A percentile compares a stretch with the other conserved stretches of the same genome.
Conservation (phyloP, 2,888 invertebrate species). For the Tinea semifulvella region DNA sequence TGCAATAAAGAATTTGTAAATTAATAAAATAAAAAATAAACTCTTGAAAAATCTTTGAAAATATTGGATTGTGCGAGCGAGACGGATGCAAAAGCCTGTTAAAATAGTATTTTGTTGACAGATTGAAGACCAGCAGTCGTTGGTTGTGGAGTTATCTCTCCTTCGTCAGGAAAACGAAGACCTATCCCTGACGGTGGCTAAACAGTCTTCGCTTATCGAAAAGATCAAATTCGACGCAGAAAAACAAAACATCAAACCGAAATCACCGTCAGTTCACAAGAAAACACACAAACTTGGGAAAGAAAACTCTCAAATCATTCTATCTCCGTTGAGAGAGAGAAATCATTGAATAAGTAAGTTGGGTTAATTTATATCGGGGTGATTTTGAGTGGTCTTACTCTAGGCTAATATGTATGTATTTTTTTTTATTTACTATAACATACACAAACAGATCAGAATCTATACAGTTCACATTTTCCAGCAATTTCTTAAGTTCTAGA, state of each 20-base stretch:
- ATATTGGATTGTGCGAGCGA: too few species aligned
- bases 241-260: slow-evolving; percentile 39
- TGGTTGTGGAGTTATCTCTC: slow-evolving; percentile 53
- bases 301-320: slow-evolving; percentile 44
- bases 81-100: too few species aligned
- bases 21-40: too few species aligned
- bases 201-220: slow-evolving; percentile 52
- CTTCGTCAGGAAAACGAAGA: slow-evolving; percentile 60
- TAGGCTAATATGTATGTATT: too few species aligned
- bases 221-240: slow-evolving; percentile 50
- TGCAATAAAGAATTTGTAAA: too few species aligned
- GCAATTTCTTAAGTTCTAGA: too few species aligned
- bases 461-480: too few species aligned
- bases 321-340: slow-evolving; percentile 56
- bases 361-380: too few species aligned
- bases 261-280: slow-evolving; percentile 46
- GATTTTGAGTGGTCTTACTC: not conserved
- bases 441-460: too few species aligned
- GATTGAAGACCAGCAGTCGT: slow-evolving; percentile 59
- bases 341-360: slow-evolving; percentile 46
- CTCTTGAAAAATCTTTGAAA: too few species aligned
- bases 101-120: too few species aligned
- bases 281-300: slow-evolving; percentile 52
- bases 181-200: slow-evolving; percentile 47
- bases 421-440: too few species aligned